Percentiles rank a stretch among this genome's conserved stretches.
phyloP scores from a whole-genome alignment of 2,888 invertebrate species.

The Didymodactylos carnosus region DNA sequence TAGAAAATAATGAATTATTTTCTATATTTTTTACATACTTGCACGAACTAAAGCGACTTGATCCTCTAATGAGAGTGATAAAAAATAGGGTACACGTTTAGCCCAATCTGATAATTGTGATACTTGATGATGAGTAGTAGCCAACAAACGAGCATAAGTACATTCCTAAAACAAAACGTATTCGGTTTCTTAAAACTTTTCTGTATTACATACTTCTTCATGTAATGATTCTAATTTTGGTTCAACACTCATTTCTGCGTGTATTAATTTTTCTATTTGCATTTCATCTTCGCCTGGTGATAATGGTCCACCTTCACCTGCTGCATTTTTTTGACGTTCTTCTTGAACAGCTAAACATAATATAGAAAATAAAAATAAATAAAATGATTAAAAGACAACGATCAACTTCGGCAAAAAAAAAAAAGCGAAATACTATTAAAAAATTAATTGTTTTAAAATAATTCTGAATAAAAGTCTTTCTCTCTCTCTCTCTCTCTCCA shows the following conservation, averaged over 20 bases:
- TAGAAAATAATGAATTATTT: neutral
- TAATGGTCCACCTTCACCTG: constrained; percentile 38
- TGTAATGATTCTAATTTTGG: constrained; percentile 28
- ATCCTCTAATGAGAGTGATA: constrained; percentile 69
- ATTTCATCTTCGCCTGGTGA: constrained; percentile 49
- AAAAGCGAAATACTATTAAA: too few species aligned
- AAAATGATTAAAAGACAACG: neutral
- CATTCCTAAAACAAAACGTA: neutral
- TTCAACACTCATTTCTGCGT: constrained; percentile 62
- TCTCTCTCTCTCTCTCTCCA: too few species aligned
- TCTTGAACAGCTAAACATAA: constrained; percentile 54
- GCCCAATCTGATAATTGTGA: constrained; percentile 91
- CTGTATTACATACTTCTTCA: constrained; percentile 38
- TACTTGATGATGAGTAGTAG: constrained; percentile 83
- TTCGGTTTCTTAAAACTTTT: too few species aligned
- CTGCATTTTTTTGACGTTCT: constrained; percentile 61
- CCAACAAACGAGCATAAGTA: constrained; percentile 39
- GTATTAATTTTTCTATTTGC: constrained; percentile 73
- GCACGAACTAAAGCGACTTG: constrained; percentile 66
- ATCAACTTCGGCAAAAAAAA: too few species aligned
- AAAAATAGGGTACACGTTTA: constrained; percentile 82
- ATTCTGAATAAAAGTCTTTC: too few species aligned
- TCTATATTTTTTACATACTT: constrained; percentile 34
- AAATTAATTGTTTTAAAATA: too few species aligned
- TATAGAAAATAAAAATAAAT: too few species aligned